phyloP scores from a whole-genome alignment of 2,113 vertebrate genomes.

The Heliornis fulica region DNA sequence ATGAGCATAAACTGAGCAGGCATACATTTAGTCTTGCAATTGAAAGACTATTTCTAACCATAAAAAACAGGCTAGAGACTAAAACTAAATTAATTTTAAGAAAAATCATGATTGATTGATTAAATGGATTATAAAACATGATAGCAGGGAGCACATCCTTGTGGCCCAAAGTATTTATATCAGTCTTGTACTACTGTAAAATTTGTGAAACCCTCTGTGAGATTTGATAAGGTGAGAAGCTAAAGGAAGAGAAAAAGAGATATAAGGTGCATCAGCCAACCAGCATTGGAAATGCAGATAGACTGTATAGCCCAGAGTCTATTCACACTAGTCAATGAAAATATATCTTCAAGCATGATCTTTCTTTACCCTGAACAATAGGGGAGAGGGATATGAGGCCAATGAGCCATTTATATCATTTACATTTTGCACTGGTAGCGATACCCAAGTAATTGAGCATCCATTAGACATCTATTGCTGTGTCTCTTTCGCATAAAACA shows the following conservation, averaged over 20 bases:
- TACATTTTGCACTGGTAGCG: neutral
- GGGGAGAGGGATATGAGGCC: neutral
- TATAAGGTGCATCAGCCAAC: neutral
- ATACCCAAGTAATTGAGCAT: neutral
- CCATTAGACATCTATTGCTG: neutral
- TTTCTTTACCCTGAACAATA: neutral
- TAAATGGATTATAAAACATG: neutral
- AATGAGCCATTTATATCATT: neutral
- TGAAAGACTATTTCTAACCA: neutral
- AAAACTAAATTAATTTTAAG: neutral
- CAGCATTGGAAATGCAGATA: neutral
- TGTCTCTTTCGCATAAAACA: neutral
- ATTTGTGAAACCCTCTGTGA: neutral
- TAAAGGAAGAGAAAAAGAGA: neutral
- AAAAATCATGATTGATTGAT: neutral
- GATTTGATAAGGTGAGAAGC: neutral
- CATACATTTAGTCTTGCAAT: neutral
- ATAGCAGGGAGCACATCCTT: neutral
- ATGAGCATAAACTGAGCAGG: neutral
- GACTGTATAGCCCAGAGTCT: neutral
- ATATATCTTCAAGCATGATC: neutral
- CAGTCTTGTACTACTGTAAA: neutral
- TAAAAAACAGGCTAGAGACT: neutral
- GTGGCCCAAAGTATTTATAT: neutral
- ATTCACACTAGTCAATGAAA: neutral